Percentiles rank a stretch among this genome's conserved stretches.
Evolutionary conservation across 2,113 vertebrate species (phyloP).

Genomic region (Puntigrus tetrazona): DNA sequence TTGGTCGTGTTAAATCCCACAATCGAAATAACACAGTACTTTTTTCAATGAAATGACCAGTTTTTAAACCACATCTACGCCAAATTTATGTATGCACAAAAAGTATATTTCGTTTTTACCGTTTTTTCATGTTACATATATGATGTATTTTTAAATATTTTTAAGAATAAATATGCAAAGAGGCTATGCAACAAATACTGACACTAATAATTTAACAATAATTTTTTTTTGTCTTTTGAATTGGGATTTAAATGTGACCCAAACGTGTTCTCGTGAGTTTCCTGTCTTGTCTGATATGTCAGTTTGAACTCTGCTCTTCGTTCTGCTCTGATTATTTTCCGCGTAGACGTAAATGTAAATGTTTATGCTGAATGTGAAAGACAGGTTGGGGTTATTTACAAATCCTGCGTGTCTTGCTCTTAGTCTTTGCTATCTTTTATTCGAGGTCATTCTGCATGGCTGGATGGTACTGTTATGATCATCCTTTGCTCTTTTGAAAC

Average conservation of each 20-base stretch:
- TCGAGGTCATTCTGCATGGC: conserved; percentile 5
- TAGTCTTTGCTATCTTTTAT: conserved; percentile 14
- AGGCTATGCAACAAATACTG: not conserved
- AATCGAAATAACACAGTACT: not conserved
- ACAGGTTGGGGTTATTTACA: not conserved
- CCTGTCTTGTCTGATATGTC: not conserved
- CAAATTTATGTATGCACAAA: not conserved
- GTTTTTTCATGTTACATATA: too few species aligned
- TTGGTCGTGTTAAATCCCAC: not conserved
- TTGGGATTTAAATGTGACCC: not conserved
- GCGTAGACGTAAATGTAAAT: not conserved
- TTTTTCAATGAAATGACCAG: not conserved
- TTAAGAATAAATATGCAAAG: not conserved
- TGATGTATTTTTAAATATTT: not conserved
- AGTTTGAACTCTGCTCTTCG: not conserved
- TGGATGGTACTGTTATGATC: not conserved
- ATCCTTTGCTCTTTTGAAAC: not conserved
- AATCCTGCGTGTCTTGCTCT: not conserved
- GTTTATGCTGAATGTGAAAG: not conserved
- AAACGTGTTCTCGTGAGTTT: not conserved
- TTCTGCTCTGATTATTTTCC: conserved; percentile 13
- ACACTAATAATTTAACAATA: not conserved
- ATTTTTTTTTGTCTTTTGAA: not conserved
- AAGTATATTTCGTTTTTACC: not conserved
- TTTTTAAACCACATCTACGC: not conserved